These are phyloP conservation scores for Deroplatys truncata DNA, from an alignment of 2,888 invertebrate genomes.

Conservation along the genomic window DNA sequence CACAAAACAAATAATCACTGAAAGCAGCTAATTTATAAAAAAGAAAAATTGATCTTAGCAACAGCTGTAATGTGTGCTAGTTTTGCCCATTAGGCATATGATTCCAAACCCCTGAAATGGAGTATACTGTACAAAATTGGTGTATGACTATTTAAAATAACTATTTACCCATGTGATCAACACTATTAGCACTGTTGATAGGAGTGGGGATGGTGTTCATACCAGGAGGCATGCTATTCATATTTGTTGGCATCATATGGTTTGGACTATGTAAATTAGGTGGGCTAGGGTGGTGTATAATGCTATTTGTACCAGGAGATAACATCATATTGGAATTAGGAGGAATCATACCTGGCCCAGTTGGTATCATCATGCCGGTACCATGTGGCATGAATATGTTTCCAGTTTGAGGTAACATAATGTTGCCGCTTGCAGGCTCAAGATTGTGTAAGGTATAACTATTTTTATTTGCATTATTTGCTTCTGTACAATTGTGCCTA, in stretches of 20 bases:
- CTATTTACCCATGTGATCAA: background rate
- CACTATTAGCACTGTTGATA: background rate
- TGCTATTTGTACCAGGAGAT: background rate
- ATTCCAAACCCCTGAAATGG: too few species aligned
- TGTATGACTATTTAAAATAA: background rate
- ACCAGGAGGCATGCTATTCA: background rate
- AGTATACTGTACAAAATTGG: background rate
- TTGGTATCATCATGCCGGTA: background rate
- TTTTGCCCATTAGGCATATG: too few species aligned
- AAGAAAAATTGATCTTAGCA: too few species aligned
- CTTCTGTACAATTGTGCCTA: background rate
- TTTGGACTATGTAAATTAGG: background rate
- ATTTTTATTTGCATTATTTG: background rate
- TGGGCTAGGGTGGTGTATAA: background rate
- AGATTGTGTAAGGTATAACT: background rate
- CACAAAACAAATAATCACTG: too few species aligned
- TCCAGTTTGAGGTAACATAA: background rate
- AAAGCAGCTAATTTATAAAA: too few species aligned
- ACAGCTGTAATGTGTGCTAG: too few species aligned
- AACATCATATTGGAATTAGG: background rate
- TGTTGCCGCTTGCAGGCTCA: background rate
- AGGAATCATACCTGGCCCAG: background rate
- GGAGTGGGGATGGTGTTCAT: background rate
- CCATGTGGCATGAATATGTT: background rate
- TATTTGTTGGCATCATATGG: background rate